A percentile compares a stretch with the other conserved stretches of the same genome.
Evolutionary conservation across 2,113 vertebrate genomes (phyloP).

Genomic region (Philantomba maxwellii): DNA sequence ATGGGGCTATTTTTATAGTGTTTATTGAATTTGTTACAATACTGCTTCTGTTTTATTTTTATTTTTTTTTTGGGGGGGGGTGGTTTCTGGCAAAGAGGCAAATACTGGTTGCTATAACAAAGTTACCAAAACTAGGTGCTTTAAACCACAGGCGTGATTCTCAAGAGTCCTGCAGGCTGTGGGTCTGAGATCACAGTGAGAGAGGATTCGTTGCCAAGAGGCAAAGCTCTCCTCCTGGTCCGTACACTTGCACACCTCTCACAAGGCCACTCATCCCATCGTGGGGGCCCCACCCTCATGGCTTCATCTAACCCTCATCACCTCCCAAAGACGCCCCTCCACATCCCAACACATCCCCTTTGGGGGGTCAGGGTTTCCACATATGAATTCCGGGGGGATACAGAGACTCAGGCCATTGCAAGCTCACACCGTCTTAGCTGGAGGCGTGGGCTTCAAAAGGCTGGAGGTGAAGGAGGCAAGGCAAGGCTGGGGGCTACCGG

Average conservation of each 20-base stretch:
- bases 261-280: no score
- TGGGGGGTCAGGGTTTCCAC: background rate
- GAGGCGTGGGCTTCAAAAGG: background rate
- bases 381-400: background rate
- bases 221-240: background rate
- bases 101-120: background rate
- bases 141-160: background rate
- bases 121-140: background rate
- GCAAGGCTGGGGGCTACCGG: background rate
- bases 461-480: background rate
- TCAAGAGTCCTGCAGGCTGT: background rate
- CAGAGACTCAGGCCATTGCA: background rate
- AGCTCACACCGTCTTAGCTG: fast-evolving
- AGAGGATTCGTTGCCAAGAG: fast-evolving
- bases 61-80: fast-evolving
- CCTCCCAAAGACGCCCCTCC: background rate
- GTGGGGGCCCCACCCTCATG: background rate
- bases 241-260: fast-evolving
- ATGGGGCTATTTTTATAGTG: background rate
- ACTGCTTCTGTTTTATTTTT: background rate
- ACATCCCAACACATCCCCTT: background rate
- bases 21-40: background rate
- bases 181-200: background rate
- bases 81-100: background rate
- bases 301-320: background rate